Evolutionary conservation across 2,888 invertebrate genomes (phyloP).

Genomic region (Drosophila testacea): DNA sequence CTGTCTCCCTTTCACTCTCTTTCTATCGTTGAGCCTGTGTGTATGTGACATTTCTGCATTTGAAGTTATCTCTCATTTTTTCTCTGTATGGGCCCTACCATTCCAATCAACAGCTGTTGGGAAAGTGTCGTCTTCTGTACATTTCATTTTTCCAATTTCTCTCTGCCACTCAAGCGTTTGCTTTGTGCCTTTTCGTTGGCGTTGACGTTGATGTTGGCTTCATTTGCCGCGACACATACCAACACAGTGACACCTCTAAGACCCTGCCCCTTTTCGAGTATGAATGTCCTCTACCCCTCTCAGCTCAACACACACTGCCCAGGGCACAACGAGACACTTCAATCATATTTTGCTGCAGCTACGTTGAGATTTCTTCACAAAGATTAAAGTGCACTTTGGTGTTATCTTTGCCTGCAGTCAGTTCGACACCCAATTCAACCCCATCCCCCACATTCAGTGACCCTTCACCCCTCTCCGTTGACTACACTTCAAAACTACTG

Average conservation of each 20-base stretch:
- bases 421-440: conserved; percentile 60
- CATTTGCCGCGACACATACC: conserved; percentile 37
- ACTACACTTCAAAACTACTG: conserved; percentile 40
- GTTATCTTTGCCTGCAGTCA: conserved; percentile 75
- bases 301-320: conserved; percentile 11
- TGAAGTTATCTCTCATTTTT: conserved; percentile 37
- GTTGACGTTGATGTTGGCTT: conserved; percentile 36
- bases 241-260: conserved; percentile 15
- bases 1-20: not conserved
- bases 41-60: conserved; percentile 49
- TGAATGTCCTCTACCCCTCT: not conserved
- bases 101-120: conserved; percentile 78
- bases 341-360: conserved; percentile 75
- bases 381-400: conserved; percentile 82
- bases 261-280: not conserved
- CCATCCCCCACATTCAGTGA: not conserved
- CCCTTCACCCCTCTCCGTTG: not conserved
- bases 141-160: conserved; percentile 68
- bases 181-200: conserved; percentile 57
- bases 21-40: not conserved
- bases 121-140: conserved; percentile 39
- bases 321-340: conserved; percentile 57
- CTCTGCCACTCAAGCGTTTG: conserved; percentile 58
- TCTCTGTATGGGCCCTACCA: conserved; percentile 27
- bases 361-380: conserved; percentile 73